Percentiles rank a stretch among this genome's conserved stretches.
These are phyloP conservation scores for Chionoecetes opilio DNA, from an alignment of 1,140 invertebrate genomes.

Conservation along the genomic window DNA sequence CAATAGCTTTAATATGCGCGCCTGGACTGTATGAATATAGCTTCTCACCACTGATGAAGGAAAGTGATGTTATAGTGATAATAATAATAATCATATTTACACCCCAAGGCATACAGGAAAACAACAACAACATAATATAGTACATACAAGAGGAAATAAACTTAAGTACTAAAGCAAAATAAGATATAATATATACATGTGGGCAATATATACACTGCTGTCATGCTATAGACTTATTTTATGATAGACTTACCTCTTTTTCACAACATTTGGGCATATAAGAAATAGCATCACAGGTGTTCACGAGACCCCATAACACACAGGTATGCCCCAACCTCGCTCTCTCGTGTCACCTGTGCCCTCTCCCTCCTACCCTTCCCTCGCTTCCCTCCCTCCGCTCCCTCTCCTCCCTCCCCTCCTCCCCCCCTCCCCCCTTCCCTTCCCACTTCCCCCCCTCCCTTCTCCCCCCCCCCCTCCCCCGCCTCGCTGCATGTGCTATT, in stretches of 20 bases:
- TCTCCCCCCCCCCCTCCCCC: background rate
- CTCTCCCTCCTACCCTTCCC: background rate
- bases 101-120: too few relatives aligned
- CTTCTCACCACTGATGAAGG: background rate
- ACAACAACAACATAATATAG: too few relatives aligned
- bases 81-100: too few relatives aligned
- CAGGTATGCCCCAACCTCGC: background rate
- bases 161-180: too few relatives aligned
- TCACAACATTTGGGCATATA: background rate
- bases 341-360: background rate
- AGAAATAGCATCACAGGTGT: background rate
- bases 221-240: background rate
- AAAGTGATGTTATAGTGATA: too few relatives aligned
- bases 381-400: too few relatives aligned
- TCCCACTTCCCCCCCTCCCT: background rate
- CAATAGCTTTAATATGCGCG: background rate
- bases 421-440: too few relatives aligned
- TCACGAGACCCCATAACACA: background rate
- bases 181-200: too few relatives aligned
- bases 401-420: background rate
- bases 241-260: background rate
- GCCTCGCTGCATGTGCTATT: background rate
- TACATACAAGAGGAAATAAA: too few relatives aligned
- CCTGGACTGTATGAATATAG: background rate
- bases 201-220: too few relatives aligned